These are phyloP conservation scores for Lordiphosa collinella DNA, from an alignment of 1,140 invertebrate genomes.

Conservation along the genomic window DNA sequence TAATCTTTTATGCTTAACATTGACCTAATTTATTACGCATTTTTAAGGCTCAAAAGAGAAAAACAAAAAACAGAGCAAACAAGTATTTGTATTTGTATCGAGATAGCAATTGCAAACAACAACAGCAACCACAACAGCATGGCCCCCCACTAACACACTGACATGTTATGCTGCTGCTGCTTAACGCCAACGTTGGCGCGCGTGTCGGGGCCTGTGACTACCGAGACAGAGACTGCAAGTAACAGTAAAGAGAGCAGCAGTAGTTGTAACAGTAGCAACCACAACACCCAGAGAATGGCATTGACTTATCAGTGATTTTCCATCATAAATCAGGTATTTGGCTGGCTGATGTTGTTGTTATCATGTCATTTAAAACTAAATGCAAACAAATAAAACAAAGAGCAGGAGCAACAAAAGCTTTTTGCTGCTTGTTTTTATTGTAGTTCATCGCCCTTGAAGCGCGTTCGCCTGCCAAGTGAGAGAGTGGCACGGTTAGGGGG, in stretches of 20 bases:
- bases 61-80: conserved; percentile 35
- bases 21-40: conserved; percentile 42
- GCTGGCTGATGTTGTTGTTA: conserved; percentile 18
- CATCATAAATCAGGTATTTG: conserved; percentile 15
- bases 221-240: conserved; percentile 24
- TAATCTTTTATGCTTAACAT: conserved; percentile 21
- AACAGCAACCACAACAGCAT: conserved; percentile 23
- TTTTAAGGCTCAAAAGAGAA: conserved; percentile 23
- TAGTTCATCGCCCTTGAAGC: conserved; percentile 53
- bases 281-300: conserved; percentile 11
- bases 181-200: conserved; percentile 15
- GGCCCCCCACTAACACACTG: conserved; percentile 51
- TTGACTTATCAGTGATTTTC: conserved; percentile 35
- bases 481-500: conserved; percentile 4
- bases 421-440: conserved; percentile 40
- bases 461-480: conserved; percentile 33
- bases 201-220: conserved; percentile 46
- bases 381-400: conserved; percentile 34
- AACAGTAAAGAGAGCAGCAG: conserved; percentile 28
- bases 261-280: conserved; percentile 13
- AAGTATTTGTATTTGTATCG: conserved; percentile 39
- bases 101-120: conserved; percentile 18
- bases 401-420: conserved; percentile 25
- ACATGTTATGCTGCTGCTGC: conserved; percentile 39
- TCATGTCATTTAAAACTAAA: conserved; percentile 21